A percentile compares a stretch with the other conserved stretches of the same genome.
Evolutionary conservation across 2,797 vertebrate species (phyloP).

Genomic region (Sus cebifrons): DNA sequence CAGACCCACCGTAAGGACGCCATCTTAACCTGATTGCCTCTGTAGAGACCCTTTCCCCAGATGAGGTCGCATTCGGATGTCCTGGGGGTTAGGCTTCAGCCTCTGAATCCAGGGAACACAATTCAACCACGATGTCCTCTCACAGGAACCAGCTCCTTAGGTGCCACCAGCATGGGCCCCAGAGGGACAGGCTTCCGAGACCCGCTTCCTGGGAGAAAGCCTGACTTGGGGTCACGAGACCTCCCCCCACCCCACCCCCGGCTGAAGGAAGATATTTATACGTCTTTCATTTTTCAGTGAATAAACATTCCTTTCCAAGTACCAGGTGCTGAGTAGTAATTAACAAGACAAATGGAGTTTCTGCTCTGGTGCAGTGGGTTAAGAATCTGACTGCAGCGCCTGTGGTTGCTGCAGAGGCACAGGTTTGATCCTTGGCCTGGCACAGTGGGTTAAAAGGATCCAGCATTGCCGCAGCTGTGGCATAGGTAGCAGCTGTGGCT

Average conservation of each 20-base stretch:
- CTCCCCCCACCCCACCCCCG: too few relatives aligned
- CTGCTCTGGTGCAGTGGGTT: too few relatives aligned
- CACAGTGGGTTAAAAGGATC: too few relatives aligned
- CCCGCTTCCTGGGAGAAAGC: not conserved
- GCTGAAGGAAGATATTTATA: too few relatives aligned
- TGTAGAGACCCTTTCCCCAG: not conserved
- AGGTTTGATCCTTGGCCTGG: too few relatives aligned
- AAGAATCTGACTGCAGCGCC: too few relatives aligned
- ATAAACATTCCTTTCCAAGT: not conserved
- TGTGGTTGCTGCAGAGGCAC: too few relatives aligned
- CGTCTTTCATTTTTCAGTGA: too few relatives aligned
- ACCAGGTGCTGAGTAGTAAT: not conserved
- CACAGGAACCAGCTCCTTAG: not conserved
- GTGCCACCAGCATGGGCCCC: too few relatives aligned
- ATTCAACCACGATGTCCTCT: not conserved
- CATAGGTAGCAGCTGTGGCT: too few relatives aligned
- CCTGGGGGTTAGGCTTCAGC: not conserved
- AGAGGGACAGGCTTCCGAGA: too few relatives aligned
- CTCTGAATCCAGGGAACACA: not conserved
- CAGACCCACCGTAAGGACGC: not conserved
- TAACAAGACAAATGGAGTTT: not conserved
- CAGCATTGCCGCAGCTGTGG: too few relatives aligned
- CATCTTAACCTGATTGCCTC: not conserved
- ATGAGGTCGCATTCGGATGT: not conserved
- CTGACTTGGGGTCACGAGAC: not conserved